phyloP scores from a whole-genome alignment of 2,797 vertebrate genomes.

The Galaxias olidus region DNA sequence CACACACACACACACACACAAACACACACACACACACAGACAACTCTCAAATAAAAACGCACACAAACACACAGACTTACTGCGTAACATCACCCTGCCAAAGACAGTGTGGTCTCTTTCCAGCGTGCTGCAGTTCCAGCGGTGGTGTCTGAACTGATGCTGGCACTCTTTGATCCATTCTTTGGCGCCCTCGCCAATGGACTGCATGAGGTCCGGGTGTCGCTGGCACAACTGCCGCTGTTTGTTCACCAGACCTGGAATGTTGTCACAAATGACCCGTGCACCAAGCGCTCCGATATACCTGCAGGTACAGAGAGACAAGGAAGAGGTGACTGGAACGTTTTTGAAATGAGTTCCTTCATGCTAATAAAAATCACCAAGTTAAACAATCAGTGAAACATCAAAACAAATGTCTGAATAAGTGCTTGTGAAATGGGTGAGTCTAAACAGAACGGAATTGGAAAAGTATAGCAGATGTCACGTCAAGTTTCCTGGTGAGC shows the following conservation, averaged over 20 bases:
- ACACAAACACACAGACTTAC: slow-evolving; percentile 73
- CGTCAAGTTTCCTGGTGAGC: too few relatives aligned
- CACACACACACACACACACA: slow-evolving; percentile 28
- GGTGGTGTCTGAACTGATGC: slow-evolving; percentile 95
- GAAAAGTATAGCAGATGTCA: too few relatives aligned
- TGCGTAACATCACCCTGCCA: slow-evolving; percentile 95
- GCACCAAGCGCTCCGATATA: slow-evolving; percentile 95
- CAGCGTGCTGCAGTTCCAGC: slow-evolving; percentile 98
- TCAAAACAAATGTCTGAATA: too few relatives aligned
- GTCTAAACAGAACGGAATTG: too few relatives aligned
- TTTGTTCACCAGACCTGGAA: slow-evolving; percentile 95
- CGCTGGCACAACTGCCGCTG: slow-evolving; percentile 95
- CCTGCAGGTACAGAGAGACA: slow-evolving; percentile 66
- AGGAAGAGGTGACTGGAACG: too few relatives aligned
- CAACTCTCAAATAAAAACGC: too few relatives aligned
- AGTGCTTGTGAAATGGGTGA: too few relatives aligned
- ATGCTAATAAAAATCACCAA: too few relatives aligned
- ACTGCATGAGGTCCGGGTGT: slow-evolving; percentile 97
- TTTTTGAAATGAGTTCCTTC: too few relatives aligned
- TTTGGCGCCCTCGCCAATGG: slow-evolving; percentile 91
- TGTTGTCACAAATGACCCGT: slow-evolving; percentile 96
- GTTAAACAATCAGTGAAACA: too few relatives aligned
- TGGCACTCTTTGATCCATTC: slow-evolving; percentile 98
- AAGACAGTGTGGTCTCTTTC: slow-evolving; percentile 97
- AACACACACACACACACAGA: slow-evolving; percentile 25